Evolutionary conservation across 2,113 vertebrate species (phyloP).

Genomic region (Hystrix brachyura): DNA sequence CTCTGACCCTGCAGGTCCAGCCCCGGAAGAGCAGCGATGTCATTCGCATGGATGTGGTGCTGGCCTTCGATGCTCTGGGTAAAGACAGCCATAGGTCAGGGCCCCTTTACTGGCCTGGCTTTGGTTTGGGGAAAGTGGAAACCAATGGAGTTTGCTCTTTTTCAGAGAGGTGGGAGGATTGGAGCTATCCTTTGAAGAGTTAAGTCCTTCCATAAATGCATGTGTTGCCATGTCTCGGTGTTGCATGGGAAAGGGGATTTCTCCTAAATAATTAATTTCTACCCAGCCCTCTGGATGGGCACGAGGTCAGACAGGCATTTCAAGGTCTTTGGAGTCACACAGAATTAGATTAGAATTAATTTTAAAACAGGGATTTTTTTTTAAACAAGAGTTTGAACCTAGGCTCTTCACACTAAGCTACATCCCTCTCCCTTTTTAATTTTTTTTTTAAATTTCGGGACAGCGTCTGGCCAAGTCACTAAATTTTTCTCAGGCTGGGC

Average conservation of each 20-base stretch:
- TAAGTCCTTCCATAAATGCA: not conserved
- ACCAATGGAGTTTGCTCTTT: not conserved
- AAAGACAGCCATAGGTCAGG: not conserved
- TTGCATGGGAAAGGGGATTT: not conserved
- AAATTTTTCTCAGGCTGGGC: not conserved
- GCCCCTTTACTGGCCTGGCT: not conserved
- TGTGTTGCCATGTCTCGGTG: not conserved
- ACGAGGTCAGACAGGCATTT: not conserved
- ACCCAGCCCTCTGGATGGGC: not conserved
- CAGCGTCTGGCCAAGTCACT: not conserved
- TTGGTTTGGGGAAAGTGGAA: not conserved
- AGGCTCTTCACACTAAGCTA: not conserved
- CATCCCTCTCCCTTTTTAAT: not conserved
- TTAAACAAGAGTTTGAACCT: not conserved
- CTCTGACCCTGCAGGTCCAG: constrained; percentile 77
- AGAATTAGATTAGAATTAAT: not conserved
- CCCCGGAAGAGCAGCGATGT: not conserved
- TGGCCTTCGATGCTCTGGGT: constrained; percentile 85
- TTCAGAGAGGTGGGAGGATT: no score
- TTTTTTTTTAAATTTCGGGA: not conserved
- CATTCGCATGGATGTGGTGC: constrained; percentile 81
- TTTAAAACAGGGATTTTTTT: not conserved
- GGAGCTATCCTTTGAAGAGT: not conserved
- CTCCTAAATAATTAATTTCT: not conserved
- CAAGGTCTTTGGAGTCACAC: not conserved